Percentiles rank a stretch among this genome's conserved stretches.
Evolutionary conservation across 2,888 invertebrate genomes (phyloP).

Genomic region (Cinara cedri): DNA sequence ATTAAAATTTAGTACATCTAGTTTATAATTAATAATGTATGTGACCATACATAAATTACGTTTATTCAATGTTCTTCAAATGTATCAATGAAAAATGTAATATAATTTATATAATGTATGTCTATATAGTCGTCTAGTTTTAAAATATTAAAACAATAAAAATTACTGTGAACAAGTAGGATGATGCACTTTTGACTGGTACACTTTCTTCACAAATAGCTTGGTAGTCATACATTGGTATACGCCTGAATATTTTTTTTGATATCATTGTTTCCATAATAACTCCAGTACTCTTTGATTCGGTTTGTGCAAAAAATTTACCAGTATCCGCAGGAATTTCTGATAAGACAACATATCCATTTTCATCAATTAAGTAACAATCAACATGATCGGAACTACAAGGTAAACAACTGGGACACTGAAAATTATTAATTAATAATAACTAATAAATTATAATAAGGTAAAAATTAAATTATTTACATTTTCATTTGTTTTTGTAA

Average conservation of each 20-base stretch:
- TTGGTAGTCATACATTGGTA: constrained; percentile 85
- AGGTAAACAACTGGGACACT: constrained; percentile 59
- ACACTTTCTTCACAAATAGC: constrained; percentile 71
- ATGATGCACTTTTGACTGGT: constrained; percentile 62
- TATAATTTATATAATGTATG: neutral
- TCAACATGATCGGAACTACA: constrained; percentile 63
- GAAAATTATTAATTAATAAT: constrained; percentile 49
- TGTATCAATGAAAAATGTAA: neutral
- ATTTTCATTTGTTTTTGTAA: constrained; percentile 67
- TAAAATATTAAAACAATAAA: constrained; percentile 30
- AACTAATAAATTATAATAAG: constrained; percentile 17
- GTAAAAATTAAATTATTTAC: constrained; percentile 32
- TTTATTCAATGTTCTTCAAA: neutral
- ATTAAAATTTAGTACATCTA: neutral
- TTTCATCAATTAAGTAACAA: constrained; percentile 90
- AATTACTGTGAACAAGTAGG: constrained; percentile 63
- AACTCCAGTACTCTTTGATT: constrained; percentile 66
- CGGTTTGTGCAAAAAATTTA: constrained; percentile 83
- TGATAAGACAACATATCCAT: constrained; percentile 84
- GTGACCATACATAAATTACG: no score
- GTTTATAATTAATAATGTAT: neutral
- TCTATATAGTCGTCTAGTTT: neutral
- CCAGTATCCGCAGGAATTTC: constrained; percentile 74
- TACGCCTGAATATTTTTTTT: constrained; percentile 74
- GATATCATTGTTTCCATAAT: constrained; percentile 78